Evolutionary conservation across 1,140 invertebrate species (phyloP), one percentile per base, ranked within the genome.

Genomic region (Eulimnadia texana): DNA sequence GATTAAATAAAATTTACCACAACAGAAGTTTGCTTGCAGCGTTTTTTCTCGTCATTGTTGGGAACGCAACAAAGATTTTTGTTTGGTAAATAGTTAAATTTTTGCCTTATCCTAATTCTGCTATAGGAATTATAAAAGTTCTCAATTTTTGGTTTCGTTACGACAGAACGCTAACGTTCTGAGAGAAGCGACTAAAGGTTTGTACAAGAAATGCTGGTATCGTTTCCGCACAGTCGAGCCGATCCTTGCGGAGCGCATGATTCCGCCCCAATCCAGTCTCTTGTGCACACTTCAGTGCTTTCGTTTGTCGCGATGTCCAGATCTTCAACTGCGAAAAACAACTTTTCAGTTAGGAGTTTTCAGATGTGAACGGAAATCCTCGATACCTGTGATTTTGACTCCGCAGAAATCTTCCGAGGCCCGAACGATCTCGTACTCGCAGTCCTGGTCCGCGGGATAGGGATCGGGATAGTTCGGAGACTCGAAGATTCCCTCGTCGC

Each of bases 161-260:
- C n/a, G n/a, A n/a, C n/a, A n/a, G n/a, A n/a, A n/a, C n/a, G n/a
- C n/a, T n/a, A n/a, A n/a, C n/a, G n/a, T n/a, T n/a, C n/a, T n/a
- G n/a, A n/a, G n/a, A n/a, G n/a, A n/a, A n/a, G n/a, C n/a, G n/a
- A n/a, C n/a, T n/a, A n/a, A n/a, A n/a, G 2, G 19, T 51, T 64
- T 68, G 70, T 64, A 73, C 71, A 70, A 19, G 65, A 64, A 47
- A 63, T 61, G 3, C 65, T 64, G 1, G 70, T 70, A 10, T 67
- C 52, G 57, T 69, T 70, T 11, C 72, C 71, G 56, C 72, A 73
- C 57, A 72, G 70, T 25, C 71, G 65, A 23, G 67, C 64, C 20
- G 71, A 70, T 27, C 69, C 69, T 65, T 72, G 70, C 1, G 72
- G 72, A 23, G 72, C 72, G 59, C 72, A 73, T 9, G 68, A 71